Evolutionary conservation across 2,113 vertebrate genomes (phyloP), one percentile per base, ranked within the genome.

Genomic region (Triplophysa rosa): DNA sequence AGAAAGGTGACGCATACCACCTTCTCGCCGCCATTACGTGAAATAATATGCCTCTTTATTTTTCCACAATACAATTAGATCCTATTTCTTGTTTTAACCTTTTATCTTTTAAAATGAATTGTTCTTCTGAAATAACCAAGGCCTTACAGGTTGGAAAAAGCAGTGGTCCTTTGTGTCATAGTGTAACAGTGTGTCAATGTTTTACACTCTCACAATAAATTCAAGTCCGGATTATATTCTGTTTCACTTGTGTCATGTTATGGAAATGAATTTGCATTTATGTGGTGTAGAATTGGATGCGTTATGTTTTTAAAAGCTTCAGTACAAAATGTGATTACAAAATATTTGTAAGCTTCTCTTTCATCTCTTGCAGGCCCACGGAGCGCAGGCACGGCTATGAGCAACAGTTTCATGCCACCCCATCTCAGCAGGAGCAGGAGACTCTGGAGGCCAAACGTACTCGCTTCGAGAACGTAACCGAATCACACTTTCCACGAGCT

Each of bases 311-410:
- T 6, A 33, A 29, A 29, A 29, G 29, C 29, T 33, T 33, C 5
- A 33, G 29, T 6, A 33, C 29, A 33, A 33, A 33, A 33, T 33
- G 29, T 6, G 29, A 33, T 2, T 26, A 26, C 29, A 37, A 37
- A 37, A 7, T 37, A 37, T 37, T 1, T 37, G 3, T 40, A 40
- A 40, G 4, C 11, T 37, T 72, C n/a, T 72, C 49, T 33, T 1
- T 33, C 4, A 14, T 45, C 37, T 61, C 6, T 17, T 54, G 33
- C 84, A 99, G 98, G 92, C 97, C 98, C 87, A 96, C 97, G 70
- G 98, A 99, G 90, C 94, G 96, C 87, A 94, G 96, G 83, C 94
- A 95, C 89, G 96, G 93, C 81, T 99, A 98, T 84, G 98, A 98
- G 37, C 95, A 95, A 80, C 94, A 94, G 85, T 98, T 95, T 85